phyloP scores from a whole-genome alignment of 2,797 vertebrate species.

The Clamator glandarius region DNA sequence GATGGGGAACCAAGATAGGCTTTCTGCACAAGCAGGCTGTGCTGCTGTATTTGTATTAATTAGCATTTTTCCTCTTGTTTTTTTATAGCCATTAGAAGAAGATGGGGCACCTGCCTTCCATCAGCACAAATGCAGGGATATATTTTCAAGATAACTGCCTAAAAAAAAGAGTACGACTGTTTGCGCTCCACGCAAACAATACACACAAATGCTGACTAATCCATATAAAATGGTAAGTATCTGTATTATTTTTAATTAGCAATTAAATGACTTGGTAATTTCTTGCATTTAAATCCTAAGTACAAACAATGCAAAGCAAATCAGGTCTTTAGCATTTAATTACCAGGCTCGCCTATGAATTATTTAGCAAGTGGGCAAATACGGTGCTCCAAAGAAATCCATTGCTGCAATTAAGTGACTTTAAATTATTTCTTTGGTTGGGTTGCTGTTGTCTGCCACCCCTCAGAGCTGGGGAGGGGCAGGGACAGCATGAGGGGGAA shows the following conservation, averaged over 20 bases:
- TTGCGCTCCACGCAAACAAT: not conserved
- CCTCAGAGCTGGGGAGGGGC: not conserved
- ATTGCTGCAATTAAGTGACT: not conserved
- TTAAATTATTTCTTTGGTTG: not conserved
- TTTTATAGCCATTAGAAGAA: not conserved
- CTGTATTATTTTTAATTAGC: conserved; percentile 47
- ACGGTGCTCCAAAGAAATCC: not conserved
- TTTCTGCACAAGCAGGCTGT: not conserved
- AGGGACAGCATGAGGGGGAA: too few species aligned
- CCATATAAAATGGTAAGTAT: not conserved
- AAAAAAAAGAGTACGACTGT: not conserved
- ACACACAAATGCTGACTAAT: conserved; percentile 40
- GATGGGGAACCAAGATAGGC: too few species aligned
- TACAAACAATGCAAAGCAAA: conserved; percentile 43
- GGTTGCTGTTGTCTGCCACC: not conserved
- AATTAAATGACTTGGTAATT: conserved; percentile 42
- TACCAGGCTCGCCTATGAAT: conserved; percentile 40
- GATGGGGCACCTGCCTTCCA: not conserved
- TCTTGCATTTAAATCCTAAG: conserved; percentile 10
- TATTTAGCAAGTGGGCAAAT: conserved; percentile 43
- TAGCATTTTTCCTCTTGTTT: accelerated
- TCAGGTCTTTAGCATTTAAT: conserved; percentile 50
- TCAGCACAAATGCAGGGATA: not conserved
- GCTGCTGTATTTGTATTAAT: not conserved
- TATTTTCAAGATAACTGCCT: not conserved